Evolutionary conservation across 2,797 vertebrate species (phyloP).

Genomic region (Neosilurus hyrtlii): DNA sequence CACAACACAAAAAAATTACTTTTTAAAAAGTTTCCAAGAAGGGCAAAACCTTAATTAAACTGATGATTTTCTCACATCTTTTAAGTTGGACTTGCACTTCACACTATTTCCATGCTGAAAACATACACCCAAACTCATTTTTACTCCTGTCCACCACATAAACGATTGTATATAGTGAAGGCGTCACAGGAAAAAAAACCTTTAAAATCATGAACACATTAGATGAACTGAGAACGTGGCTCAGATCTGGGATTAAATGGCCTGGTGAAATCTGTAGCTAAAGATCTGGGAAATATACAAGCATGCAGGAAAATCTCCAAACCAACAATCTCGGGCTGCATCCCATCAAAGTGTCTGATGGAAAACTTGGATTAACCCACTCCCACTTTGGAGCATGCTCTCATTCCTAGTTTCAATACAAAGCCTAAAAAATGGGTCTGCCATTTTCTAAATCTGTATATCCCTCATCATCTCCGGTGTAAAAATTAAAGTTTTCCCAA

Average conservation of each 20-base stretch:
- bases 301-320: slow-evolving; percentile 12
- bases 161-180: slow-evolving; percentile 11
- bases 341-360: not conserved
- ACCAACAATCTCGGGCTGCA: not conserved
- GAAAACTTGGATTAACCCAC: not conserved
- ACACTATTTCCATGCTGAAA: not conserved
- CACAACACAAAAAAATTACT: slow-evolving; percentile 28
- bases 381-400: slow-evolving; percentile 1
- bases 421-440: not conserved
- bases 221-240: not conserved
- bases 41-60: not conserved
- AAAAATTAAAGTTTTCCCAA: slow-evolving; percentile 37
- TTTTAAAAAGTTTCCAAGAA: not conserved
- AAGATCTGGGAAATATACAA: slow-evolving; percentile 8
- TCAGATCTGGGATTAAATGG: not conserved
- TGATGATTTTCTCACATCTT: not conserved
- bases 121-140: slow-evolving; percentile 22
- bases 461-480: slow-evolving; percentile 39
- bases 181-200: slow-evolving; percentile 30
- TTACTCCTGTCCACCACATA: slow-evolving; percentile 10
- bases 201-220: slow-evolving; percentile 9
- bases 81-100: not conserved
- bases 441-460: not conserved
- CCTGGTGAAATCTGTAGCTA: not conserved
- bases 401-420: not conserved